phyloP scores from a whole-genome alignment of 2,888 invertebrate species.

The Balanococcus diminutus region DNA sequence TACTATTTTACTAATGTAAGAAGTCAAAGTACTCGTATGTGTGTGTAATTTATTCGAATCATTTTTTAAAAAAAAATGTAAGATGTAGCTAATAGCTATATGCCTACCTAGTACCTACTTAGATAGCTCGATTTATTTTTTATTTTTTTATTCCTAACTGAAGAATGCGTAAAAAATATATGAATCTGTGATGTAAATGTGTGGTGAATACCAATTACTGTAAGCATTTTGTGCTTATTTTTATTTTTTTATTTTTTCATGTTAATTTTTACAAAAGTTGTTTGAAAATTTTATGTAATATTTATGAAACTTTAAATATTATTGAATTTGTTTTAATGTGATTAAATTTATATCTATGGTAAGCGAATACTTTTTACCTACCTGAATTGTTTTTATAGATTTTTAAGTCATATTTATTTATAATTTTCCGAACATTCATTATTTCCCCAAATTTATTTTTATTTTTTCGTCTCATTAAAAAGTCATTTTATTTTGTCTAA shows the following conservation, averaged over 20 bases:
- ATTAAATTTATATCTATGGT: not conserved
- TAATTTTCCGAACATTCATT: not conserved
- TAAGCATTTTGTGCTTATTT: not conserved
- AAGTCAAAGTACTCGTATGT: not conserved
- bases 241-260: not conserved
- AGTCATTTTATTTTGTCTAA: not conserved
- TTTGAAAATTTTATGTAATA: not conserved
- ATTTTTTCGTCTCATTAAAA: not conserved
- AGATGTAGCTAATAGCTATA: not conserved
- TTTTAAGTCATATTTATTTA: not conserved
- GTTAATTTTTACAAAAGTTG: not conserved
- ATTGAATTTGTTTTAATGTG: not conserved
- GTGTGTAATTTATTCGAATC: not conserved
- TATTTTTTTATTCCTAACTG: not conserved
- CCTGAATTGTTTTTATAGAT: not conserved
- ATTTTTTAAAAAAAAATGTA: not conserved
- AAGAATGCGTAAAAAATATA: not conserved
- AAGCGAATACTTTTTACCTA: too few species aligned
- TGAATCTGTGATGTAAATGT: slow-evolving; percentile 31
- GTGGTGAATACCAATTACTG: not conserved
- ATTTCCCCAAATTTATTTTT: not conserved
- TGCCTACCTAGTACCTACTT: not conserved
- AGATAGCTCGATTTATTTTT: not conserved
- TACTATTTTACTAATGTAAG: not conserved
- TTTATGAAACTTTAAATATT: not conserved